Evolutionary conservation across 1,140 invertebrate species (phyloP).

Genomic region (Drosophila watanabei): DNA sequence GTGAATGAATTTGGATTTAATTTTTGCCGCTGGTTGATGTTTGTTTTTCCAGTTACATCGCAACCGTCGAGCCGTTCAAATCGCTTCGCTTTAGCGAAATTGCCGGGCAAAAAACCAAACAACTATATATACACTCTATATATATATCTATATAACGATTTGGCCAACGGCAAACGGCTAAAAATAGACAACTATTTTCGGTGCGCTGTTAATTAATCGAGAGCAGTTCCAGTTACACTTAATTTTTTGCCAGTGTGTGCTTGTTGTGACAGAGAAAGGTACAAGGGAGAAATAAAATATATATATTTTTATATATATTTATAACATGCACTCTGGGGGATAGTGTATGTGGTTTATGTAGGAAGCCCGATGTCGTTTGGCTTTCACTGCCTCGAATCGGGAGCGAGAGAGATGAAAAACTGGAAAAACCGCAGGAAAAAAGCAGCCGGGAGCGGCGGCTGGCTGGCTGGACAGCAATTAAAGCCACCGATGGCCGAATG

Average conservation of each 20-base stretch:
- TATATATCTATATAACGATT: slow-evolving; percentile 9
- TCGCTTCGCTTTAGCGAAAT: slow-evolving; percentile 46
- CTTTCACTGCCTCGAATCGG: slow-evolving; percentile 66
- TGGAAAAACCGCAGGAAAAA: slow-evolving; percentile 71
- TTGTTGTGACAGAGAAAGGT: slow-evolving; percentile 32
- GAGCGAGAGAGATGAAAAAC: slow-evolving; percentile 48
- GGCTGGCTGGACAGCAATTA: slow-evolving; percentile 57
- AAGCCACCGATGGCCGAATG: slow-evolving; percentile 51
- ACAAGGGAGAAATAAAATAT: slow-evolving; percentile 21
- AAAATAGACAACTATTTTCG: slow-evolving; percentile 54
- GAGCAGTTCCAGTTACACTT: slow-evolving; percentile 21
- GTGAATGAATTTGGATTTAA: slow-evolving; percentile 44
- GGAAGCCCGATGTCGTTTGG: slow-evolving; percentile 49
- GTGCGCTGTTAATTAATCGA: slow-evolving; percentile 45
- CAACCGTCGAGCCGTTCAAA: slow-evolving; percentile 71
- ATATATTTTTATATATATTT: slow-evolving; percentile 16
- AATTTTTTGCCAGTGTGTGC: slow-evolving; percentile 1
- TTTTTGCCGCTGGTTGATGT: slow-evolving; percentile 35
- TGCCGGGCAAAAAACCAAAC: slow-evolving; percentile 1
- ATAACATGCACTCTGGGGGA: neutral
- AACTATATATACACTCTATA: neutral
- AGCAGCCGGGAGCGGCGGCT: slow-evolving; percentile 5
- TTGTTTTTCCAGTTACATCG: slow-evolving; percentile 63
- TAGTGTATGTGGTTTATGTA: slow-evolving; percentile 29
- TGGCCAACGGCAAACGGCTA: slow-evolving; percentile 17